These are phyloP conservation scores for Chalcosyrphus nemorum DNA, from an alignment of 2,888 invertebrate species.

Conservation along the genomic window DNA sequence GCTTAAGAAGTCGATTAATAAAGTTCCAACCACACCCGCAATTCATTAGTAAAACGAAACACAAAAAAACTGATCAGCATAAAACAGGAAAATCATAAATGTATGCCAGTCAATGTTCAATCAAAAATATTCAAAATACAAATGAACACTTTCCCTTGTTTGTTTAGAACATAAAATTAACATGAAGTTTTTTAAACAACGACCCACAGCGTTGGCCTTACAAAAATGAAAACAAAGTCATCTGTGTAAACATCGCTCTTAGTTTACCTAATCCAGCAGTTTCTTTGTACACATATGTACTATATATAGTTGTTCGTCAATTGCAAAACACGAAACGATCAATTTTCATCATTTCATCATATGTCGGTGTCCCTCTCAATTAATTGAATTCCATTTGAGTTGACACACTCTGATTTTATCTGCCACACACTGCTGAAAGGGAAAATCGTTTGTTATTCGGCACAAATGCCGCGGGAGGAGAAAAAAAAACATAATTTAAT, in stretches of 20 bases:
- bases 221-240: background rate
- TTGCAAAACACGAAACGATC: slow-evolving; percentile 43
- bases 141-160: background rate
- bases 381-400: slow-evolving; percentile 48
- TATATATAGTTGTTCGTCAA: slow-evolving; percentile 27
- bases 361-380: background rate
- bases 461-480: slow-evolving; percentile 21
- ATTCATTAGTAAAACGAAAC: background rate
- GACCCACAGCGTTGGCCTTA: slow-evolving; percentile 4
- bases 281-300: background rate
- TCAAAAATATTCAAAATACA: background rate
- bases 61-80: background rate
- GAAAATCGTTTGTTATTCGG: slow-evolving; percentile 31
- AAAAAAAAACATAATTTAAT: slow-evolving; percentile 2
- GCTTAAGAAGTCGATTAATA: background rate
- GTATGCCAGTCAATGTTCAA: background rate
- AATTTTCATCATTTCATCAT: slow-evolving; percentile 43
- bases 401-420: slow-evolving; percentile 44
- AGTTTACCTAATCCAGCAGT: background rate
- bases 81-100: background rate
- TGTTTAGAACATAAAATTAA: background rate
- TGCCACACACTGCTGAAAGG: slow-evolving; percentile 30
- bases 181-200: slow-evolving; percentile 31
- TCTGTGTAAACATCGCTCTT: slow-evolving; percentile 12
- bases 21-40: background rate